Base-by-base conservation (phyloP, 2,888 invertebrate genomes). In the Meteorus colon region DNA sequence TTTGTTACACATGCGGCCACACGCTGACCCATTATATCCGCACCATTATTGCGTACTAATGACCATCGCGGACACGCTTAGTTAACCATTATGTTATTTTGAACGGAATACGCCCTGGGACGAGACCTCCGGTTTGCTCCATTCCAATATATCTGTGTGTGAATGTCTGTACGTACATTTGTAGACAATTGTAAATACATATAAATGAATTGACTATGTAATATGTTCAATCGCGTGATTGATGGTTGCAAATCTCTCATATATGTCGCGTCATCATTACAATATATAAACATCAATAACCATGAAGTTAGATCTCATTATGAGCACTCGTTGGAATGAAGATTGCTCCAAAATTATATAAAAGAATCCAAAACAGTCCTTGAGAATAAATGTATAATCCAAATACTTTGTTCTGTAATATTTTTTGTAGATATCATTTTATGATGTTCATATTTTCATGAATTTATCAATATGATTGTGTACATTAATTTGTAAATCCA, bases 31-130 rank as follows among this genome's bases (percentile, higher is more conserved):
- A 73, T 73, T 65, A 67, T 51, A 74, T 74, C 69, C 69, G 51
- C 55, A 83, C 82, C 84, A 86, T 86, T 86, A 86, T 85, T 84
- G 82, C 82, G 81, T 85, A 83, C 82, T 85, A 86, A 86, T 85
- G 84, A 85, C 82, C 81, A 82, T 82, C 81, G 80, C 81, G 83
- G 83, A 79, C 82, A 82, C 83, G 84, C 85, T 86, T 84, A 85
- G 82, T 85, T 85, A 83, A 84, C 80, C 82, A 84, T 85, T 79
- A 78, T 80, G 77, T 78, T 81, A 77, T 77, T 80, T 75, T 74
- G 73, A 81, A 80, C 71, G 74, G 62, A 60, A 68, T 55, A 55
- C 67, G 76, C 24, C 73, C 29, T 41, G 48, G 45, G 45, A 62
- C 34, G 68, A 55, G 55, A 67, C 60, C 67, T 60, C 74, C 63